Conservation (phyloP, 92 coral and sea anemone species). For the Paramuricea clavata region DNA sequence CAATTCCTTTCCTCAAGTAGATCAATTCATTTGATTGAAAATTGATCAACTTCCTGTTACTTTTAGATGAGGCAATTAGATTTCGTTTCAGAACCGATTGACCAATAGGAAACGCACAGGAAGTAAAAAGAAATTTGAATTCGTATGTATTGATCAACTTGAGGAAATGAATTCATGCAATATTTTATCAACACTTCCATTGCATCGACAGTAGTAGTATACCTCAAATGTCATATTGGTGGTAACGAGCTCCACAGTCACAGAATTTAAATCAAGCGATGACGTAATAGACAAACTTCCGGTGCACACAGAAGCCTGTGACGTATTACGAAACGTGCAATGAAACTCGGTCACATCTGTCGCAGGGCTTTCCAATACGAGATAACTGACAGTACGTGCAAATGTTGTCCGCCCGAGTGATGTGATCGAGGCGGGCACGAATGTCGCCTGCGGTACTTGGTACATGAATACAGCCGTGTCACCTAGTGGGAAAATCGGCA, state of each 20-base stretch:
- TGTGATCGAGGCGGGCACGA: constrained; percentile 39
- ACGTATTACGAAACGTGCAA: constrained; percentile 6
- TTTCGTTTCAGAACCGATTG: no score
- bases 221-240: constrained; percentile 51
- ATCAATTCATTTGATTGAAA: no score
- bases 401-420: constrained; percentile 44
- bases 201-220: no score
- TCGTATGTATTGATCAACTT: no score
- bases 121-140: no score
- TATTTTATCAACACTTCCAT: no score
- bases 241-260: constrained; percentile 10
- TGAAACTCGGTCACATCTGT: constrained; percentile 11
- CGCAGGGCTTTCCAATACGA: constrained; percentile 37
- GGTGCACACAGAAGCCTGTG: background rate
- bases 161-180: no score
- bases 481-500: background rate
- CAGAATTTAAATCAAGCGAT: constrained; percentile 14
- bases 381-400: constrained; percentile 32
- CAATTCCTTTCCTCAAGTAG: no score
- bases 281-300: background rate
- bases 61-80: no score
- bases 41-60: no score
- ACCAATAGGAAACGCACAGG: no score
- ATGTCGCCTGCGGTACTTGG: constrained; percentile 40
- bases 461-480: constrained; percentile 36